A percentile compares a stretch with the other conserved stretches of the same genome.
These are phyloP conservation scores for Akabosia matsudoensis DNA, from an alignment of 1,140 invertebrate species.

Conservation along the genomic window DNA sequence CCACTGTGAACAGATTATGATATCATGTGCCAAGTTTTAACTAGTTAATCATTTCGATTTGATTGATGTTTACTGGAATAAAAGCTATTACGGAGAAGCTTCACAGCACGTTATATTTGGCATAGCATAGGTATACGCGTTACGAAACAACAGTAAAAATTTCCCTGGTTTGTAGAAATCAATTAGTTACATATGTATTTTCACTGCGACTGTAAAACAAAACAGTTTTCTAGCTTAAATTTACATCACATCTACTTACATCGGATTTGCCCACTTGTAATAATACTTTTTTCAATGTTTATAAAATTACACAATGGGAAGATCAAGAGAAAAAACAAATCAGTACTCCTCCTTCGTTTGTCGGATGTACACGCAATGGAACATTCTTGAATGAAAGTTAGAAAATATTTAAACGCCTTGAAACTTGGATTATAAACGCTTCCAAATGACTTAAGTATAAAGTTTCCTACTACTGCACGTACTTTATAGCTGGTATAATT, in stretches of 20 bases:
- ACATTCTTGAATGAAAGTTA: neutral
- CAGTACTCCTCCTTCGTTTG: constrained; percentile 2
- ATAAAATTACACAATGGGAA: constrained; percentile 21
- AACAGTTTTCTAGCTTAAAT: neutral
- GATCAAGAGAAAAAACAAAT: constrained; percentile 11
- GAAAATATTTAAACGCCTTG: neutral
- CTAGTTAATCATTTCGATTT: neutral
- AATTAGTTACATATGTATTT: neutral
- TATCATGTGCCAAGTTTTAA: neutral
- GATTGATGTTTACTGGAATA: neutral
- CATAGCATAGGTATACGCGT: constrained; percentile 13
- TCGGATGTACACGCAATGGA: neutral
- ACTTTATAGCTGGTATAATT: constrained; percentile 11
- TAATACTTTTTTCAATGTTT: no score
- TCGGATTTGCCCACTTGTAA: neutral
- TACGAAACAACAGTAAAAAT: neutral
- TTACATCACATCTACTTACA: neutral
- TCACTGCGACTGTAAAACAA: neutral
- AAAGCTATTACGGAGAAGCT: constrained; percentile 3
- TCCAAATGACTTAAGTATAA: constrained; percentile 9
- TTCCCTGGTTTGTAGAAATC: neutral
- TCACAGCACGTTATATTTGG: constrained; percentile 21
- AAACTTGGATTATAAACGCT: neutral
- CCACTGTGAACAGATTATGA: neutral
- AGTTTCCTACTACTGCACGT: neutral